Conservation (phyloP, 2,113 vertebrate genomes). For the Procapra przewalskii region DNA sequence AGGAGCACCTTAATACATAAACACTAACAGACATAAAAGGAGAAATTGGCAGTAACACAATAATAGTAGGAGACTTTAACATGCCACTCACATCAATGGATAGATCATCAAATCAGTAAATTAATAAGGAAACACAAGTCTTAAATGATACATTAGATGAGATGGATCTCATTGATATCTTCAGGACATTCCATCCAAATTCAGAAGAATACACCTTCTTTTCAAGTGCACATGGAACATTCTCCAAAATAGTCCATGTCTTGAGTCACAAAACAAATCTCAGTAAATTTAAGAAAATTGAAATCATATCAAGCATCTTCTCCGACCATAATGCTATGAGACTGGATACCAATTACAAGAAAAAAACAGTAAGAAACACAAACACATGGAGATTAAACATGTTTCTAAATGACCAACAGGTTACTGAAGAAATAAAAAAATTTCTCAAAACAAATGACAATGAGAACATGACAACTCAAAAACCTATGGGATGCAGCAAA, state of each 20-base stretch:
- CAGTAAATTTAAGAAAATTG: not conserved
- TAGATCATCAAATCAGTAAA: not conserved
- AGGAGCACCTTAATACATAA: not conserved
- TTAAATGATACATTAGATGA: not conserved
- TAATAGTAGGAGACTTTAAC: not conserved
- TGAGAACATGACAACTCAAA: not conserved
- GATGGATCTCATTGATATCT: not conserved
- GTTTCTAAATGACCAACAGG: not conserved
- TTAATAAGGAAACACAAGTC: not conserved
- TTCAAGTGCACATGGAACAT: not conserved
- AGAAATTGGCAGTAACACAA: not conserved
- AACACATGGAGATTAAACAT: not conserved
- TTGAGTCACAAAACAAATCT: not conserved
- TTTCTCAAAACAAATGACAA: not conserved
- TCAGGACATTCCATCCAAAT: not conserved
- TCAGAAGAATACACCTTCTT: not conserved
- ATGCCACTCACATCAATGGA: not conserved
- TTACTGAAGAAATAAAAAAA: not conserved
- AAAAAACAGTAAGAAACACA: not conserved
- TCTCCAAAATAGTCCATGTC: not conserved
- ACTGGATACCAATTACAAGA: not conserved
- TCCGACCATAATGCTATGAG: not conserved
- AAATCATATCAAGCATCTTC: not conserved
- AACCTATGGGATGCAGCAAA: not conserved
- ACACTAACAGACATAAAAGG: not conserved